Evolutionary conservation across 2,797 vertebrate genomes (phyloP).

Genomic region (Dipus sagitta): DNA sequence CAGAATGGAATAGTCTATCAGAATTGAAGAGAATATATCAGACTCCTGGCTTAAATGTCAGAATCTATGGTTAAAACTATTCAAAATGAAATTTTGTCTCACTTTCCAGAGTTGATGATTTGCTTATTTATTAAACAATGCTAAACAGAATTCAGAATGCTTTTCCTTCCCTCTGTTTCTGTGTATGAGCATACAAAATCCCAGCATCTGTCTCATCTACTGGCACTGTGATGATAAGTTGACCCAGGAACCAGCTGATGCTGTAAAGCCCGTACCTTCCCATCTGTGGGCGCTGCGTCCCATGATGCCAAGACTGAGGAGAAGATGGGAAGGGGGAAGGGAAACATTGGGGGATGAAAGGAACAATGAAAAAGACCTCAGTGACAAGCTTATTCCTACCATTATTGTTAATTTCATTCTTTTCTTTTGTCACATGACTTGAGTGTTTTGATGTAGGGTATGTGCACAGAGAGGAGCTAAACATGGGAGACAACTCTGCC

Average conservation of each 20-base stretch:
- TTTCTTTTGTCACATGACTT: not conserved
- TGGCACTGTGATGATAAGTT: not conserved
- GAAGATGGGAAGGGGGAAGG: not conserved
- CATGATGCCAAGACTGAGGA: not conserved
- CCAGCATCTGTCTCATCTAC: not conserved
- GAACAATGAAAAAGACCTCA: not conserved
- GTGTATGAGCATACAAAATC: not conserved
- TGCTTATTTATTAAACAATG: not conserved
- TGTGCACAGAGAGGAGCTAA: not conserved
- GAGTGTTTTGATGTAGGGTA: not conserved
- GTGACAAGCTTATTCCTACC: not conserved
- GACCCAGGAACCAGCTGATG: not conserved
- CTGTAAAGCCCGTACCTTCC: not conserved
- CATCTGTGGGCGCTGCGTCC: not conserved
- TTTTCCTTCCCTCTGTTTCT: not conserved
- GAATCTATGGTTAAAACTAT: not conserved
- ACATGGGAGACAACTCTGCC: not conserved
- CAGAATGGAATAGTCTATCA: not conserved
- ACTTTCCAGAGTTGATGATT: not conserved
- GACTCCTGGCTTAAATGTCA: slow-evolving; percentile 4
- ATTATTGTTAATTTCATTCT: slow-evolving; percentile 3
- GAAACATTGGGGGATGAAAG: not conserved
- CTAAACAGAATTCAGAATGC: not conserved
- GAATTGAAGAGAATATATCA: not conserved
- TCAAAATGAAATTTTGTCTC: slow-evolving; percentile 23